phyloP scores from a whole-genome alignment of 2,888 invertebrate genomes.

The Cheilosia impressa region DNA sequence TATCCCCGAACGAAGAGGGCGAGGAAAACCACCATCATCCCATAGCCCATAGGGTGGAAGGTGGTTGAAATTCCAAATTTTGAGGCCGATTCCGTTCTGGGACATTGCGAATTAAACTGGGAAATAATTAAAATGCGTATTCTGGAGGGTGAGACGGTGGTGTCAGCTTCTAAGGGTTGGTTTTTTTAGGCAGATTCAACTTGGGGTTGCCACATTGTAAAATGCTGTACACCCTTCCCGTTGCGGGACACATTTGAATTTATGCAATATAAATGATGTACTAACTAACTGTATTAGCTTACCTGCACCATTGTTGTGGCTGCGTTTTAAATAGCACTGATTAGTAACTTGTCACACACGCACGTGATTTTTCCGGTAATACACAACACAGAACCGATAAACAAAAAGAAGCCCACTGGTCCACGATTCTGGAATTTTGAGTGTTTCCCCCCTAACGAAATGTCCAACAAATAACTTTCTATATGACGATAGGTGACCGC shows the following conservation, averaged over 20 bases:
- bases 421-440: constrained; percentile 20
- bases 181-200: constrained; percentile 12
- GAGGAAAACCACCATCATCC: constrained; percentile 26
- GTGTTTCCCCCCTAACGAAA: constrained; percentile 3
- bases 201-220: constrained; percentile 32
- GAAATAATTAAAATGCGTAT: constrained; percentile 44
- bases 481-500: constrained; percentile 19
- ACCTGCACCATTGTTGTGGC: constrained; percentile 66
- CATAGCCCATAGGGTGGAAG: constrained; percentile 26
- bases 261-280: neutral
- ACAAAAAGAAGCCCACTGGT: constrained; percentile 22
- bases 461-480: constrained; percentile 2
- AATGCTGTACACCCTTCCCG: constrained; percentile 13
- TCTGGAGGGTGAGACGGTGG: constrained; percentile 56
- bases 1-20: constrained; percentile 34
- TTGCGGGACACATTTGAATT: neutral
- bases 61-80: constrained; percentile 41
- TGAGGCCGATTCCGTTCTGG: constrained; percentile 72
- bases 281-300: constrained; percentile 20
- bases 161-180: constrained; percentile 60
- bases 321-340: constrained; percentile 31
- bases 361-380: constrained; percentile 40
- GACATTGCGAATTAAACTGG: constrained; percentile 69
- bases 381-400: constrained; percentile 14
- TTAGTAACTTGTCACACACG: constrained; percentile 4